Conservation (phyloP, 2,888 invertebrate genomes). For the Sminthurides aquaticus region DNA sequence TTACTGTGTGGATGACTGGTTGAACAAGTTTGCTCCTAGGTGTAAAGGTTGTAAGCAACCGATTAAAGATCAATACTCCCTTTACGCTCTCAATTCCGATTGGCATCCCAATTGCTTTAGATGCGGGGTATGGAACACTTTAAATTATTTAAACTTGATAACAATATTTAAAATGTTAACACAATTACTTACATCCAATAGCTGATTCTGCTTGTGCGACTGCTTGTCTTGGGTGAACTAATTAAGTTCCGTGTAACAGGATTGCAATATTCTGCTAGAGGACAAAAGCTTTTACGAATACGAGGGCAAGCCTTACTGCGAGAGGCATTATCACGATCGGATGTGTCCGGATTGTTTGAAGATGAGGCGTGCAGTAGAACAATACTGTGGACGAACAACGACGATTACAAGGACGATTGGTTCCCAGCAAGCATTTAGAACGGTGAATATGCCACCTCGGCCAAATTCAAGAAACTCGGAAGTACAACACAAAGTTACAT, state of each 20-base stretch:
- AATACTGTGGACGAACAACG: conserved; percentile 33
- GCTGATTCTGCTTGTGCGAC: too few species aligned
- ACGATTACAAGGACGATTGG: not conserved
- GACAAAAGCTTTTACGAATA: conserved; percentile 40
- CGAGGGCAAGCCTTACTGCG: conserved; percentile 41
- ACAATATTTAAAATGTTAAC: too few species aligned
- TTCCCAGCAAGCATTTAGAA: conserved; percentile 9
- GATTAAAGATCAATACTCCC: conserved; percentile 34
- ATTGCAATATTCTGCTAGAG: conserved; percentile 38
- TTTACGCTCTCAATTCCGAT: conserved; percentile 31
- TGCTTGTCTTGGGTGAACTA: too few species aligned
- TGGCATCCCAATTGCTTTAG: conserved; percentile 40
- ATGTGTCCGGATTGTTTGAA: conserved; percentile 43
- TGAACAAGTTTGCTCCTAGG: conserved; percentile 39
- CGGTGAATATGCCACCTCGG: conserved; percentile 13
- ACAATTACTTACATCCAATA: too few species aligned
- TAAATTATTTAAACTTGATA: not conserved
- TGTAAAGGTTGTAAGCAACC: conserved; percentile 38
- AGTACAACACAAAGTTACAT: conserved; percentile 11
- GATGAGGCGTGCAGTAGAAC: conserved; percentile 37
- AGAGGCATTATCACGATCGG: conserved; percentile 40
- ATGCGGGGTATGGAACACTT: conserved; percentile 20
- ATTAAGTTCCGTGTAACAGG: too few species aligned
- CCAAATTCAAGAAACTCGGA: conserved; percentile 16
- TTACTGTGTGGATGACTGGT: conserved; percentile 32